Percentiles rank a stretch among this genome's conserved stretches.
These are phyloP conservation scores for Sebastes cheni DNA, from an alignment of 2,797 vertebrate genomes.

Conservation along the genomic window DNA sequence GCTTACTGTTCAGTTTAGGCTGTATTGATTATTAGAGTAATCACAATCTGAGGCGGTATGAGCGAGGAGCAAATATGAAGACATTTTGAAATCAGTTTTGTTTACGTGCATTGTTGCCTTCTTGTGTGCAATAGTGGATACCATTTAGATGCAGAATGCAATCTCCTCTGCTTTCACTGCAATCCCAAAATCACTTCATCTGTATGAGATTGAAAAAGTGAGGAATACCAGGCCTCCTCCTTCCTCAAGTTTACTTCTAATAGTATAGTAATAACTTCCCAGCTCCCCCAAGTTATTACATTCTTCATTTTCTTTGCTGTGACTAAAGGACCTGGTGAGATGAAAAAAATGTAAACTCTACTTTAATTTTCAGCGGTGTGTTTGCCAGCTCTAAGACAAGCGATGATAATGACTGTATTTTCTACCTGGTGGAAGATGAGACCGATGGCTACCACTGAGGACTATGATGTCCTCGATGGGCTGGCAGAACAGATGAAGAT, in stretches of 20 bases:
- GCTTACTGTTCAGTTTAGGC: constrained; percentile 38
- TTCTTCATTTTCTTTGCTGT: constrained; percentile 54
- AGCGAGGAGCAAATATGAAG: constrained; percentile 43
- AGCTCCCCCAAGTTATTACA: constrained; percentile 59
- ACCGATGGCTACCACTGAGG: background rate
- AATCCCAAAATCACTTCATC: constrained; percentile 65
- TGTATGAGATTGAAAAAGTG: constrained; percentile 59
- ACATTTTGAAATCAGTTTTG: constrained; percentile 50
- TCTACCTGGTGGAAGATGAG: background rate
- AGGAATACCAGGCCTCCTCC: constrained; percentile 27
- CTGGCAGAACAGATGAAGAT: background rate
- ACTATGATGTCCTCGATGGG: background rate
- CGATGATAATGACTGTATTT: constrained; percentile 8
- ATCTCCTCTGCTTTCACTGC: constrained; percentile 63
- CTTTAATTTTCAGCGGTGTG: constrained; percentile 26
- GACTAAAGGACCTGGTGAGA: constrained; percentile 36
- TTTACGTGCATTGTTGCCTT: constrained; percentile 44
- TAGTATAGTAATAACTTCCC: constrained; percentile 66
- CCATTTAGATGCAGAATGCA: constrained; percentile 60
- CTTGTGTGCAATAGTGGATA: constrained; percentile 18
- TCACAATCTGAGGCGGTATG: constrained; percentile 34
- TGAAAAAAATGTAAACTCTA: constrained; percentile 26
- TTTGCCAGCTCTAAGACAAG: constrained; percentile 27
- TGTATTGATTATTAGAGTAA: constrained; percentile 58
- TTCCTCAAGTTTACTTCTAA: constrained; percentile 65